Conservation (phyloP, 2,113 vertebrate genomes). For the Daboia siamensis region DNA sequence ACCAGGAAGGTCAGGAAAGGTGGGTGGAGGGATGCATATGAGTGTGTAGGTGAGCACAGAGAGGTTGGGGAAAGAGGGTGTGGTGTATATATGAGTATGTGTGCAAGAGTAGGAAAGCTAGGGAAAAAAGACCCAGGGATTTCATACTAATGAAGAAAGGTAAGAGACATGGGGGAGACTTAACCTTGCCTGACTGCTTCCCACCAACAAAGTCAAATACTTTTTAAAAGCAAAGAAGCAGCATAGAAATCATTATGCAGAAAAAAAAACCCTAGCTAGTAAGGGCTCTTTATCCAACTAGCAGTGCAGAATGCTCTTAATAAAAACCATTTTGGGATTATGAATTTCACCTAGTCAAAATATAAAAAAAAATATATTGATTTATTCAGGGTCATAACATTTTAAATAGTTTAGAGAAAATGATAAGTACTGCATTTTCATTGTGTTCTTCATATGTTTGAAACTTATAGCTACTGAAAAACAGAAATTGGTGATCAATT, state of each 20-base stretch:
- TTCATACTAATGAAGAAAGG: too few relatives aligned
- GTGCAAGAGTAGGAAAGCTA: too few relatives aligned
- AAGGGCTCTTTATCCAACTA: background rate
- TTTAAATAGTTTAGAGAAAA: background rate
- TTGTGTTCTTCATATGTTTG: background rate
- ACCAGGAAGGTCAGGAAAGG: too few relatives aligned
- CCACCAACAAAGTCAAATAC: background rate
- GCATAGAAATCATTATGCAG: background rate
- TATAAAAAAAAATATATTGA: background rate
- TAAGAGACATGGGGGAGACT: too few relatives aligned
- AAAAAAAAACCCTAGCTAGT: background rate
- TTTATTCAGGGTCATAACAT: background rate
- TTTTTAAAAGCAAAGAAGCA: background rate
- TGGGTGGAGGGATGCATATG: too few relatives aligned
- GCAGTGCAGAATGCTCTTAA: background rate
- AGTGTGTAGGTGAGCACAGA: too few relatives aligned
- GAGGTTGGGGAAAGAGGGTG: too few relatives aligned
- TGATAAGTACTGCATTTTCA: background rate
- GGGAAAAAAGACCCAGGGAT: too few relatives aligned
- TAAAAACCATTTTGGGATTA: background rate
- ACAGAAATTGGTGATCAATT: background rate
- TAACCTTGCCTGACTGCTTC: background rate
- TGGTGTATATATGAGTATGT: too few relatives aligned
- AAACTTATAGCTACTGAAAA: constrained; percentile 3
- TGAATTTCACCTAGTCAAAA: background rate